Percentiles rank a stretch among this genome's conserved stretches.
Evolutionary conservation across 2,113 vertebrate species (phyloP).

Genomic region (Rhombomys opimus): DNA sequence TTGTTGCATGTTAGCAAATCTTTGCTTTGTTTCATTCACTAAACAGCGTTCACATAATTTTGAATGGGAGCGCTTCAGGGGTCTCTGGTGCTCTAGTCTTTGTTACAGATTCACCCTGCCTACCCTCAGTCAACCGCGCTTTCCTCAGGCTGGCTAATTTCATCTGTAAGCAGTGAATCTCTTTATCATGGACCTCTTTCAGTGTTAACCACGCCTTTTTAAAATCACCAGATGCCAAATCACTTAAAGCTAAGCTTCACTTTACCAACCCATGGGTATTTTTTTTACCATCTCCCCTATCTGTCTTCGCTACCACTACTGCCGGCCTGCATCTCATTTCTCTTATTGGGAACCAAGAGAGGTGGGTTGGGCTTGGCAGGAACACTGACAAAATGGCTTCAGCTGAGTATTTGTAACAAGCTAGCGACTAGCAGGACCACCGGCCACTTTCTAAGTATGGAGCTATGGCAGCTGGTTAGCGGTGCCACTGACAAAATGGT

Average conservation of each 20-base stretch:
- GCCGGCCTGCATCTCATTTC: background rate
- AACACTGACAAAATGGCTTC: background rate
- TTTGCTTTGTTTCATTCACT: conserved; percentile 5
- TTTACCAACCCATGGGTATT: accelerated
- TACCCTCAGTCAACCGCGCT: background rate
- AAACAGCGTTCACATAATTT: conserved; percentile 42
- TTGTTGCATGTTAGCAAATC: conserved; percentile 45
- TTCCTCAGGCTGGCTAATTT: conserved; percentile 16
- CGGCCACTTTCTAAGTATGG: background rate
- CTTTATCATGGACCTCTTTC: conserved; percentile 58
- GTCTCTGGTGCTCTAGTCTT: background rate
- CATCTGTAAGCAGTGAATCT: background rate
- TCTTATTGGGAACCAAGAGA: background rate
- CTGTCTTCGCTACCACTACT: background rate
- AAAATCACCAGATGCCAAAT: background rate
- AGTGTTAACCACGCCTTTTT: conserved; percentile 1
- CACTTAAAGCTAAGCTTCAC: background rate
- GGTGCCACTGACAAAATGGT: background rate
- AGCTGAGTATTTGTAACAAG: background rate
- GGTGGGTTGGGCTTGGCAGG: accelerated
- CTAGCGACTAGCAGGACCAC: background rate
- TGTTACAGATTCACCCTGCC: accelerated
- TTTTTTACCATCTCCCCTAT: accelerated
- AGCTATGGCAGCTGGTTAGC: background rate
- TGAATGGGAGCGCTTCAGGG: accelerated